phyloP scores from a whole-genome alignment of 2,888 invertebrate genomes.

The Micropterix aruncella region DNA sequence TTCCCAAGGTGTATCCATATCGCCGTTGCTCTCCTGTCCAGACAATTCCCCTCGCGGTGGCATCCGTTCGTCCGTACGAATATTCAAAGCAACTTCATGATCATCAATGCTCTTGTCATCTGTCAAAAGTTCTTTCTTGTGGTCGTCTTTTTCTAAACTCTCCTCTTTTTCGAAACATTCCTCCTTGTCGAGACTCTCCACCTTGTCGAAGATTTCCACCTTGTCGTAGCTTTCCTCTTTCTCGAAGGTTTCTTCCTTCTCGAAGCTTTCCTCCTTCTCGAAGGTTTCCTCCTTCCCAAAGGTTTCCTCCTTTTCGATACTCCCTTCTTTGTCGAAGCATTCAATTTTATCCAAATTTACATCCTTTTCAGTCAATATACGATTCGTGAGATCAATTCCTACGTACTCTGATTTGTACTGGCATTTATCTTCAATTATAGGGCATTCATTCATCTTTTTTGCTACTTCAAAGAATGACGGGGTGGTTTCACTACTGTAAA shows the following conservation, averaged over 20 bases:
- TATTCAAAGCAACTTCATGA: constrained; percentile 40
- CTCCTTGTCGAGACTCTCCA: constrained; percentile 14
- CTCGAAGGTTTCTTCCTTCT: neutral
- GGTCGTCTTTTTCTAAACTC: constrained; percentile 20
- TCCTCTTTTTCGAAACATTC: too few relatives aligned
- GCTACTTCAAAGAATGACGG: too few relatives aligned
- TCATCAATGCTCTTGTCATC: constrained; percentile 25
- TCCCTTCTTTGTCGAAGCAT: neutral
- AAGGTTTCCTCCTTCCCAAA: neutral
- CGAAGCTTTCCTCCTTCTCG: neutral
- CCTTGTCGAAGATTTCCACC: constrained; percentile 12
- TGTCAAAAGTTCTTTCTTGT: constrained; percentile 27
- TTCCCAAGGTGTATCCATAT: constrained; percentile 64
- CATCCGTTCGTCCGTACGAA: constrained; percentile 77
- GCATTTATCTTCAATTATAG: neutral
- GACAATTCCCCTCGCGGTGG: constrained; percentile 77
- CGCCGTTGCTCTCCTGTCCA: constrained; percentile 75
- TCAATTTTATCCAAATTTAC: neutral
- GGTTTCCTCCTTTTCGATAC: neutral
- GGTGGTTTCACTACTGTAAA: too few relatives aligned
- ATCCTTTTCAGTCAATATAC: neutral
- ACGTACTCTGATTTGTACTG: neutral
- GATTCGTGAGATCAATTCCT: too few relatives aligned
- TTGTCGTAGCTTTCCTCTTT: constrained; percentile 6
- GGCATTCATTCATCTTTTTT: too few relatives aligned